phyloP scores from a whole-genome alignment of 2,888 invertebrate genomes.

The Cantharis lateralis region DNA sequence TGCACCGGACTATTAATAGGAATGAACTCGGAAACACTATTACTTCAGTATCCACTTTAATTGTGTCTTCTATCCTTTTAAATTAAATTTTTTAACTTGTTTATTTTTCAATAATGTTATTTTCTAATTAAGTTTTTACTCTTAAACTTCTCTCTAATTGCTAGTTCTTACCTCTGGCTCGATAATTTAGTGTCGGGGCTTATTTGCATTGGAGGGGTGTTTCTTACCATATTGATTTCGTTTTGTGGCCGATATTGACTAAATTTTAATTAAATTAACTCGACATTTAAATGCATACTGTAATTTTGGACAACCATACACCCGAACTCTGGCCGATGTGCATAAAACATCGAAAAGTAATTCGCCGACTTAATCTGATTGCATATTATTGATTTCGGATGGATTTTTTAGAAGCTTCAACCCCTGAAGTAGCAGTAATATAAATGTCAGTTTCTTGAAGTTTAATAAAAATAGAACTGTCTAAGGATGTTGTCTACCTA shows the following conservation, averaged over 20 bases:
- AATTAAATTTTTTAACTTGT: background rate
- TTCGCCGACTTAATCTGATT: background rate
- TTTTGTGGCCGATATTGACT: background rate
- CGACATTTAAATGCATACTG: background rate
- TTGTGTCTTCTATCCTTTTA: background rate
- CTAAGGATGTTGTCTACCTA: slow-evolving; percentile 3
- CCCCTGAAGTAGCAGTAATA: background rate
- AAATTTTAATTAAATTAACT: background rate
- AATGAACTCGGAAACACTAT: too few species aligned
- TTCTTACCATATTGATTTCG: background rate
- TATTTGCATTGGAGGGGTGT: background rate
- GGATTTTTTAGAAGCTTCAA: background rate
- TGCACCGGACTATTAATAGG: too few species aligned
- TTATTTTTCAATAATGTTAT: background rate
- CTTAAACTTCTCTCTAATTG: background rate
- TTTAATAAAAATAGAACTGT: slow-evolving; percentile 11
- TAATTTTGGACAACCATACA: background rate
- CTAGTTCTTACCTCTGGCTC: background rate
- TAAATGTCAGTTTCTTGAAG: background rate
- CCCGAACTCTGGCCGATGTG: too few species aligned
- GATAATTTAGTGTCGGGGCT: background rate
- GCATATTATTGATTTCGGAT: background rate
- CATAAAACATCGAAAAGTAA: background rate
- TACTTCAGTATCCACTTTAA: too few species aligned
- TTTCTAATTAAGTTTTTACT: background rate